Percentiles rank a stretch among this genome's conserved stretches.
Evolutionary conservation across 2,888 invertebrate genomes (phyloP).

Genomic region (Drosophila yooni): DNA sequence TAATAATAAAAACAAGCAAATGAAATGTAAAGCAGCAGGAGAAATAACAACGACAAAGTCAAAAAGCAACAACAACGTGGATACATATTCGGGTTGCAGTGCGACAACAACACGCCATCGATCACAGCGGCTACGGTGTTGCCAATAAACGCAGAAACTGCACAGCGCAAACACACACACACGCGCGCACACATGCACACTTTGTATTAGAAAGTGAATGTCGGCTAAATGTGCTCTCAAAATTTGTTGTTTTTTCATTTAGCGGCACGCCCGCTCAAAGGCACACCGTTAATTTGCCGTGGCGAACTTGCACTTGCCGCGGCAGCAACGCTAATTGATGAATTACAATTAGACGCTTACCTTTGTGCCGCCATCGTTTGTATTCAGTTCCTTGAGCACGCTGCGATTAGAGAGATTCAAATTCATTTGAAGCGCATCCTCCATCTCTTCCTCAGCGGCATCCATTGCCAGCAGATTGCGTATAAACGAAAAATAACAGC

Average conservation of each 20-base stretch:
- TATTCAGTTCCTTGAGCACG: slow-evolving; percentile 73
- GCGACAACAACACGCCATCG: slow-evolving; percentile 28
- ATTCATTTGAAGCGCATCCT: slow-evolving; percentile 31
- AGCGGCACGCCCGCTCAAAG: slow-evolving; percentile 31
- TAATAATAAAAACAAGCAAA: slow-evolving; percentile 48
- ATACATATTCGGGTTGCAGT: slow-evolving; percentile 36
- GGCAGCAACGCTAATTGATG: slow-evolving; percentile 25
- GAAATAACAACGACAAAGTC: slow-evolving; percentile 10
- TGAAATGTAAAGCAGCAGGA: slow-evolving; percentile 42
- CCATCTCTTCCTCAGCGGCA: slow-evolving; percentile 22
- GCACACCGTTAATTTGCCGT: slow-evolving; percentile 14
- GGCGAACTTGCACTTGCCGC: slow-evolving; percentile 16
- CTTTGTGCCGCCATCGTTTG: slow-evolving; percentile 68
- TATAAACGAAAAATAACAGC: neutral
- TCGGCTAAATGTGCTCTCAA: slow-evolving; percentile 20
- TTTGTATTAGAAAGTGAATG: slow-evolving; percentile 53
- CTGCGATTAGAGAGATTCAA: slow-evolving; percentile 46
- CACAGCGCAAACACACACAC: slow-evolving; percentile 27
- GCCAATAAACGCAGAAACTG: slow-evolving; percentile 44
- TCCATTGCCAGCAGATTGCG: slow-evolving; percentile 45
- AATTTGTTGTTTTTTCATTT: slow-evolving; percentile 8
- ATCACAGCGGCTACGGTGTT: slow-evolving; percentile 33
- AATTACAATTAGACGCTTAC: slow-evolving; percentile 55
- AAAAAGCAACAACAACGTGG: neutral
- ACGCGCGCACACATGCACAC: neutral